Evolutionary conservation across 2,888 invertebrate genomes (phyloP), one percentile per base, ranked within the genome.

Genomic region (Pseudococcus viburni): DNA sequence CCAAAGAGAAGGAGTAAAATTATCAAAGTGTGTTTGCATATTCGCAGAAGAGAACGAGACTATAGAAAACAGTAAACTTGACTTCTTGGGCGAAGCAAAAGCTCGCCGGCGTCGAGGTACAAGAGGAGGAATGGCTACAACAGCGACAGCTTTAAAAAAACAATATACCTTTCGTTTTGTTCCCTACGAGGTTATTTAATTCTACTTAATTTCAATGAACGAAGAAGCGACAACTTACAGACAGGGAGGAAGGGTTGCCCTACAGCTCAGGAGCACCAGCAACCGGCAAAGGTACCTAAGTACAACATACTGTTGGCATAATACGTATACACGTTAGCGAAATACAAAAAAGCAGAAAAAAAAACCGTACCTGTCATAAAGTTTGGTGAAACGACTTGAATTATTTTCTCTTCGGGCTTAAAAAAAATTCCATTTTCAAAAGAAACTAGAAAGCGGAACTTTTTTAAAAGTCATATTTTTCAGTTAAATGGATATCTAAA

Each of bases 401-500:
- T 80, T 80, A 80, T 80, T 80, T 80, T 46, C 80, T 80, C 80
- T 80, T 80, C 80, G 80, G 80, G 80, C 80, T 80, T 80, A n/a
- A 80, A 80, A 80, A 80, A 80, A 80, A 80, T 80, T 80, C 80
- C 80, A 80, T 80, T 80, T 73, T 80, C 80, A 80, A 80, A 85
- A 55, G 33, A 59, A 85, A 19, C 59, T 26, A 85, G 39, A 85
- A 59, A 85, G 59, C 46, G 59, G 59, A 59, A 59, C 39, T 73
- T 68, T 86, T 46, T 64, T 64, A 86, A 46, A 86, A 73, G 86
- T 68, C 86, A 86, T 86, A 86, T 86, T 86, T 86, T 86, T 86
- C 68, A 86, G 86, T 86, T 86, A 86, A 86, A 86, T 73, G 86
- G 64, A 86, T 86, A 86, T 73, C 59, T 68, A 22, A 86, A 86